A percentile compares a stretch with the other conserved stretches of the same genome.
Conservation (phyloP, 2,113 vertebrate genomes). For the Labrus mixtus region DNA sequence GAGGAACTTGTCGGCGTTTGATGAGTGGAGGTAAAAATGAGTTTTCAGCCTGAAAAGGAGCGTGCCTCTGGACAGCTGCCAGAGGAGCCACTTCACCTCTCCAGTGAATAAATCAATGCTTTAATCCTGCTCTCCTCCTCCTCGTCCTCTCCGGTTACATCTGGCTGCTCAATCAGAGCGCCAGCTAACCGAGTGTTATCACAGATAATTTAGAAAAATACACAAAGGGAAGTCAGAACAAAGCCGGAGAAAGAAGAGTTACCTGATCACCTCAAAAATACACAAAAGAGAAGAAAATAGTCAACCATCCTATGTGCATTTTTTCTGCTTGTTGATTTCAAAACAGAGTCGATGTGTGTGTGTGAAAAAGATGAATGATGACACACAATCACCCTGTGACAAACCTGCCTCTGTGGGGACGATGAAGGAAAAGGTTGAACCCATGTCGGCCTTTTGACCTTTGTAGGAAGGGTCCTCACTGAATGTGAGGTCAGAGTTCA, state of each 20-base stretch:
- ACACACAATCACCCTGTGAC: no score
- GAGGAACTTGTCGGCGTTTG: conserved; percentile 5
- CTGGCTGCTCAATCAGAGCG: conserved; percentile 34
- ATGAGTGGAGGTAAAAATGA: conserved; percentile 27
- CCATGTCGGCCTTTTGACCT: no score
- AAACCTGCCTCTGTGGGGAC: no score
- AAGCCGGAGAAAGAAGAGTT: neutral
- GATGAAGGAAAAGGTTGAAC: no score
- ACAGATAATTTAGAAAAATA: conserved; percentile 4
- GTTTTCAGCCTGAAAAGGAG: conserved; percentile 23
- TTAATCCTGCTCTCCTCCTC: conserved; percentile 16
- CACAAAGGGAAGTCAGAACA: neutral
- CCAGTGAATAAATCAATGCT: conserved; percentile 33
- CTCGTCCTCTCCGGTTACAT: conserved; percentile 21
- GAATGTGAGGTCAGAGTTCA: no score
- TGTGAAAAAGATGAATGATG: no score
- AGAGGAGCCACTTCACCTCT: neutral
- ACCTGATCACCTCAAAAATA: neutral
- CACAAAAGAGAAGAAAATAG: no score
- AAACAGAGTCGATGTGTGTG: no score
- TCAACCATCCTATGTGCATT: no score
- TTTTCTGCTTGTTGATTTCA: no score
- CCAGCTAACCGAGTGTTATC: conserved; percentile 14
- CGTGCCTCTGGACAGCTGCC: neutral
- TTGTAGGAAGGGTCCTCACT: no score